Evolutionary conservation across 2,888 invertebrate genomes (phyloP).

Genomic region (Xylophagus ater): DNA sequence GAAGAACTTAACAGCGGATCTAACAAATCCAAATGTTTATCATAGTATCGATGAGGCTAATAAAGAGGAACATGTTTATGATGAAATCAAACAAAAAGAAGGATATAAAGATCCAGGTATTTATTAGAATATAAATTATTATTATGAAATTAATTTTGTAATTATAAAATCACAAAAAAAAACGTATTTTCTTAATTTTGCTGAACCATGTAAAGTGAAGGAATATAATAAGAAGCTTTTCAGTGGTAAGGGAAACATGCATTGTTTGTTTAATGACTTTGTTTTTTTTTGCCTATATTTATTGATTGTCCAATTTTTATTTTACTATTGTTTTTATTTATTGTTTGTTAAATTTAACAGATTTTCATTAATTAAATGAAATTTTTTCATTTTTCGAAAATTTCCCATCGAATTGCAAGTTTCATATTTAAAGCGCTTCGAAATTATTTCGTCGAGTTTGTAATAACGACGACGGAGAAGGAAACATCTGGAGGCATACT

Average conservation of each 20-base stretch:
- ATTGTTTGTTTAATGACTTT: constrained; percentile 1
- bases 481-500: too few relatives aligned
- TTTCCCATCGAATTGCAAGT: too few relatives aligned
- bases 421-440: too few relatives aligned
- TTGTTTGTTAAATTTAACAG: too few relatives aligned
- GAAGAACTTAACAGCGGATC: constrained; percentile 77
- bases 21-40: constrained; percentile 73
- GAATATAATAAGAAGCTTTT: constrained; percentile 34
- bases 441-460: too few relatives aligned
- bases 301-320: too few relatives aligned
- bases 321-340: too few relatives aligned
- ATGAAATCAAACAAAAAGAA: constrained; percentile 79
- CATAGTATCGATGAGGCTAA: constrained; percentile 66
- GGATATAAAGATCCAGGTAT: constrained; percentile 50
- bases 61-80: constrained; percentile 74
- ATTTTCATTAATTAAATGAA: too few relatives aligned
- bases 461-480: too few relatives aligned
- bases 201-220: constrained; percentile 26
- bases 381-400: too few relatives aligned
- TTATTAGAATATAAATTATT: constrained; percentile 23
- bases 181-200: not conserved
- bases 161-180: not conserved
- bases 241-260: constrained; percentile 29
- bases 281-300: too few relatives aligned
- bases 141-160: not conserved